phyloP scores from a whole-genome alignment of 30 jellyfish, hydroid and myxozoan genomes.

The Cassiopea andromeda region DNA sequence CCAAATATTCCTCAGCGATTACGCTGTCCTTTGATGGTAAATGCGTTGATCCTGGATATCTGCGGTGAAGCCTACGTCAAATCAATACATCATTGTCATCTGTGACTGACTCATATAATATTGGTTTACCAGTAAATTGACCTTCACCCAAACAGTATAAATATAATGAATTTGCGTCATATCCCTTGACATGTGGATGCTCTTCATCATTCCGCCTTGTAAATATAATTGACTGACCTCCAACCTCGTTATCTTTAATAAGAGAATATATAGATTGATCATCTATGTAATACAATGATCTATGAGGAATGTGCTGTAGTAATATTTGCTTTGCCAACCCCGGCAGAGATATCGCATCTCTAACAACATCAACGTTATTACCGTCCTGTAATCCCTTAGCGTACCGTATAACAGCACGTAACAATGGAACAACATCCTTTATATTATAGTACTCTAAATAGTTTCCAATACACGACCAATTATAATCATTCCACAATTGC shows the following conservation, averaged over 20 bases:
- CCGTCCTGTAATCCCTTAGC: neutral
- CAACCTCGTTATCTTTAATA: neutral
- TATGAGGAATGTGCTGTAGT: neutral
- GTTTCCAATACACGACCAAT: neutral
- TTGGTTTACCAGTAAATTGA: neutral
- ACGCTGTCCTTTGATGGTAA: neutral
- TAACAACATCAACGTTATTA: neutral
- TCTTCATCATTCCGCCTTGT: neutral
- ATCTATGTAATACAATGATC: neutral
- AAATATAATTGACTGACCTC: conserved; percentile 14
- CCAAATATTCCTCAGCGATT: neutral
- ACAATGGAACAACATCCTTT: neutral
- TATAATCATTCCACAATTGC: neutral
- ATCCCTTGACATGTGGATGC: conserved; percentile 6
- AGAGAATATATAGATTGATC: too few species aligned
- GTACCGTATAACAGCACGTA: neutral
- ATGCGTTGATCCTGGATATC: neutral
- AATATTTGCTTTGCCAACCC: conserved; percentile 6
- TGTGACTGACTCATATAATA: neutral
- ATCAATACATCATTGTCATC: neutral
- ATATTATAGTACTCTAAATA: neutral
- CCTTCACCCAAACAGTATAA: conserved; percentile 15
- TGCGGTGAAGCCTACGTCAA: neutral
- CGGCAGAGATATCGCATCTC: conserved; percentile 4
- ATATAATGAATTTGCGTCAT: neutral